Evolutionary conservation across 2,888 invertebrate genomes (phyloP).

Genomic region (Drosophila mercatorum): DNA sequence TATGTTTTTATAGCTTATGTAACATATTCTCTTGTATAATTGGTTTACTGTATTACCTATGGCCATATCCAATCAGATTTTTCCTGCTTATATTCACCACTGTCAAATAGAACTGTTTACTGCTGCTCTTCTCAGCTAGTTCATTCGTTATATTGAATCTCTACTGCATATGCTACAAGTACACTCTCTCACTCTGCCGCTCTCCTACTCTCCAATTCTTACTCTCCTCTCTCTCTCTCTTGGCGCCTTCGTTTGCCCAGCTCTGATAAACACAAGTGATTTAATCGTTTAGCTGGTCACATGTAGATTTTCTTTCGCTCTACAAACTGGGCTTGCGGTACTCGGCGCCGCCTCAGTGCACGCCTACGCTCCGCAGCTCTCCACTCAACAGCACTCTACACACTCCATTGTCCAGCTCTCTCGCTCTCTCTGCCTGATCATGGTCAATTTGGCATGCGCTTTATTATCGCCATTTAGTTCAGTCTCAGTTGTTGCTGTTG

Average conservation of each 20-base stretch:
- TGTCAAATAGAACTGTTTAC: background rate
- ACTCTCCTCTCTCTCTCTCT: conserved; percentile 23
- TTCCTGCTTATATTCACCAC: background rate
- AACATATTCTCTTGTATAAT: too few species aligned
- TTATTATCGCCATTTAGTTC: conserved; percentile 34
- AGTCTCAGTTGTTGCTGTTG: conserved; percentile 12
- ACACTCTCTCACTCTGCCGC: background rate
- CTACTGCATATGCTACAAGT: conserved; percentile 8
- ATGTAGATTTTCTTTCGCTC: conserved; percentile 42
- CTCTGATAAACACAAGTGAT: conserved; percentile 54
- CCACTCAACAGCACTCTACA: background rate
- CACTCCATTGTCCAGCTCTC: background rate
- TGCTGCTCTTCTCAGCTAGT: background rate
- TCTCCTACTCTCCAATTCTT: conserved; percentile 1
- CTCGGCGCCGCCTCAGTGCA: conserved; percentile 62
- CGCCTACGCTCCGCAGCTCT: conserved; percentile 25
- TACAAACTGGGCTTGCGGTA: conserved; percentile 62
- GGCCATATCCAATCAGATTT: background rate
- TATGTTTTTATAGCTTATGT: background rate
- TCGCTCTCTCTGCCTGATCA: conserved; percentile 28
- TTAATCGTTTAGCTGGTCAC: conserved; percentile 56
- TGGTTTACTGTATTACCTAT: too few species aligned
- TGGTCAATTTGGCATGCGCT: conserved; percentile 58
- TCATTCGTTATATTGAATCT: conserved; percentile 4
- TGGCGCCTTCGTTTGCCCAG: conserved; percentile 11